phyloP scores from a whole-genome alignment of 1,140 invertebrate genomes.

The Trichogramma pretiosum region DNA sequence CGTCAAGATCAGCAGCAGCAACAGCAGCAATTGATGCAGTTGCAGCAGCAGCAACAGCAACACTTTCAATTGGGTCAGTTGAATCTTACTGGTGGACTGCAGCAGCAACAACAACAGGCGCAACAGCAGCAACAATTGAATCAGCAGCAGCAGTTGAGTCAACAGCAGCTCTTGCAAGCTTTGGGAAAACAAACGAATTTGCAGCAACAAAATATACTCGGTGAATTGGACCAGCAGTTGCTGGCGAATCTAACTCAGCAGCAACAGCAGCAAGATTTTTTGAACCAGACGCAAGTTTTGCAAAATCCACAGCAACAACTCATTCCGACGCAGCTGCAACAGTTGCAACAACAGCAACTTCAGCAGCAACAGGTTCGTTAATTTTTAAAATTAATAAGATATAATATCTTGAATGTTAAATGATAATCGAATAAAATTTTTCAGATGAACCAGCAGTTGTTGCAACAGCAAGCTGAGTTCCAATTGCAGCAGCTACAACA shows the following conservation, averaged over 20 bases:
- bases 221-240: constrained; percentile 35
- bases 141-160: constrained; percentile 30
- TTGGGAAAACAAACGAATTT: too few species aligned
- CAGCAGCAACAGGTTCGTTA: constrained; percentile 20
- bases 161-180: constrained; percentile 29
- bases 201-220: constrained; percentile 31
- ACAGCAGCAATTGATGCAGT: constrained; percentile 29
- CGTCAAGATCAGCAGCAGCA: constrained; percentile 27
- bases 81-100: too few species aligned
- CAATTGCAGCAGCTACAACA: constrained; percentile 28
- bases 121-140: constrained; percentile 36
- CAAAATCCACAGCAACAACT: constrained; percentile 34
- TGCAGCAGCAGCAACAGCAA: constrained; percentile 30
- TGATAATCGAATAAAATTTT: background rate
- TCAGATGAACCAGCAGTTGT: constrained; percentile 26
- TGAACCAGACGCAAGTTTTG: constrained; percentile 33
- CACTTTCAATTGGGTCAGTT: too few species aligned
- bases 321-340: constrained; percentile 33
- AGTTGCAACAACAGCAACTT: constrained; percentile 29
- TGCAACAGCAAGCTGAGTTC: constrained; percentile 36
- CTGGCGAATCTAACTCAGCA: constrained; percentile 35
- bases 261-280: constrained; percentile 32
- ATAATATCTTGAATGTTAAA: background rate
- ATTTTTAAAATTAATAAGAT: background rate
- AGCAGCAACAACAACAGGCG: constrained; percentile 34